Conservation (phyloP, 1,140 invertebrate species). For the Heterodera carotae region DNA sequence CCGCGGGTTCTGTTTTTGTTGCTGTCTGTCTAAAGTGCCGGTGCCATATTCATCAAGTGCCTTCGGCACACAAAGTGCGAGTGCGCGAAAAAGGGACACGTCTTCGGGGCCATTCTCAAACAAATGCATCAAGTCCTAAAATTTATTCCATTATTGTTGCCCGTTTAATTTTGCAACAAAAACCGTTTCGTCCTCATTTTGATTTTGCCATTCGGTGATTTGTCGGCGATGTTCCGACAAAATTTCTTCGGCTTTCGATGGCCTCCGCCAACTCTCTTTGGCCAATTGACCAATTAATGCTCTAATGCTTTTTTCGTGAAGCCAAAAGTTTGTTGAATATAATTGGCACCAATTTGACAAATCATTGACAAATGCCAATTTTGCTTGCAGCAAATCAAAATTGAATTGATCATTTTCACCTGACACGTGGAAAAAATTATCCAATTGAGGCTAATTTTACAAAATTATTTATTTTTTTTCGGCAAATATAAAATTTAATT, state of each 20-base stretch:
- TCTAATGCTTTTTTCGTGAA: background rate
- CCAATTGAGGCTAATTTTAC: too few species aligned
- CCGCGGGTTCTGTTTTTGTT: too few species aligned
- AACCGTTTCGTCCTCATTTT: background rate
- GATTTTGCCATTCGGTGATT: background rate
- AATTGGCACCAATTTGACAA: background rate
- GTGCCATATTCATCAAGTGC: too few species aligned
- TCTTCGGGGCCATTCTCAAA: background rate
- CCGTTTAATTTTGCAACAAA: too few species aligned
- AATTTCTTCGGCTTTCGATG: background rate
- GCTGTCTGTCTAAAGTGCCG: too few species aligned
- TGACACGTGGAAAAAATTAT: too few species aligned
- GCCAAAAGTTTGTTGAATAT: background rate
- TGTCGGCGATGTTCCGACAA: background rate
- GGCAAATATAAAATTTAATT: background rate
- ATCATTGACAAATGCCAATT: background rate
- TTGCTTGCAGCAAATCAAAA: too few species aligned
- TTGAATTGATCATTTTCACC: too few species aligned
- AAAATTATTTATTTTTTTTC: too few species aligned
- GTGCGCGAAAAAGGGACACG: background rate
- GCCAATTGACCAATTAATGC: background rate
- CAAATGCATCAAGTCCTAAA: background rate
- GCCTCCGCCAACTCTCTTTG: background rate
- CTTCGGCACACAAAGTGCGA: background rate
- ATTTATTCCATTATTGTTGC: background rate